Evolutionary conservation across 2,888 invertebrate genomes (phyloP).

Genomic region (Amphipoea lucens): DNA sequence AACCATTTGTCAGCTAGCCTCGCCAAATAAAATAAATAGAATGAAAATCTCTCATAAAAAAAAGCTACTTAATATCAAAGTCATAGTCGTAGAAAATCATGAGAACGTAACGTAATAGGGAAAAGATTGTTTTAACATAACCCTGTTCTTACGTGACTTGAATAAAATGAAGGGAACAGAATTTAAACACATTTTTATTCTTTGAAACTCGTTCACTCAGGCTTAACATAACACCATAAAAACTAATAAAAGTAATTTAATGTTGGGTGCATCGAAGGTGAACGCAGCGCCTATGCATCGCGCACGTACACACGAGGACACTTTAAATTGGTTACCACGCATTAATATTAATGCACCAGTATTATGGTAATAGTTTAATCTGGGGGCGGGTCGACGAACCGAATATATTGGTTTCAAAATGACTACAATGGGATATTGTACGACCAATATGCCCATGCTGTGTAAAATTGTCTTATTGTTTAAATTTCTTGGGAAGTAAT

Average conservation of each 20-base stretch:
- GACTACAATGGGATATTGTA: conserved; percentile 60
- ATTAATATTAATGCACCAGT: conserved; percentile 68
- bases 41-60: too few relatives aligned
- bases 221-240: conserved; percentile 8
- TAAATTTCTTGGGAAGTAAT: conserved; percentile 46
- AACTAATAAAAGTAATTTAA: conserved; percentile 52
- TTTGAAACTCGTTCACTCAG: conserved; percentile 16
- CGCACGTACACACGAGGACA: conserved; percentile 60
- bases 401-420: conserved; percentile 50
- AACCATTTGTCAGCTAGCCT: too few relatives aligned
- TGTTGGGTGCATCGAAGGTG: conserved; percentile 47
- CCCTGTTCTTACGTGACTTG: conserved; percentile 20
- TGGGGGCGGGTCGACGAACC: conserved; percentile 63
- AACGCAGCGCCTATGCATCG: conserved; percentile 34
- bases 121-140: conserved; percentile 1
- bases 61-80: not conserved
- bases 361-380: conserved; percentile 68
- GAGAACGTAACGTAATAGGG: not conserved
- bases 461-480: conserved; percentile 58
- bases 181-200: conserved; percentile 12
- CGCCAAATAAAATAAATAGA: too few relatives aligned
- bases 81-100: not conserved
- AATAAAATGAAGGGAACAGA: not conserved
- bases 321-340: conserved; percentile 67
- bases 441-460: conserved; percentile 17